Conservation (phyloP, 2,113 vertebrate genomes). For the Apteryx mantelli region DNA sequence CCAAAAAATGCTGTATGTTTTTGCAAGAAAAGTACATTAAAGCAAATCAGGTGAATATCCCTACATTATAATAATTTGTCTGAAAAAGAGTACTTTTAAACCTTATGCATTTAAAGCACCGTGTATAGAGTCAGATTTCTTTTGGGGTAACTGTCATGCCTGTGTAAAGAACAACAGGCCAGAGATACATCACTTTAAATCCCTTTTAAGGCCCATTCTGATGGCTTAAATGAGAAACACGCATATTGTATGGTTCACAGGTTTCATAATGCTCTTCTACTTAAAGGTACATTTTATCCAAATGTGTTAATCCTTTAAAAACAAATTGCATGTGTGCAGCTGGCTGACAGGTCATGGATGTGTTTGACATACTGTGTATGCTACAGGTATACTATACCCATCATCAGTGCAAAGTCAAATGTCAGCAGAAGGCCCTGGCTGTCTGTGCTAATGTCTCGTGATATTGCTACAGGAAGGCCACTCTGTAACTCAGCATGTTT, state of each 20-base stretch:
- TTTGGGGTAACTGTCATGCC: not conserved
- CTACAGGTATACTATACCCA: not conserved
- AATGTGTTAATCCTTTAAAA: not conserved
- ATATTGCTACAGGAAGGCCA: not conserved
- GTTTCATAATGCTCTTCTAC: not conserved
- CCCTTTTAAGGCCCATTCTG: not conserved
- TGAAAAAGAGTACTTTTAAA: not conserved
- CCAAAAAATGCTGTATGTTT: not conserved
- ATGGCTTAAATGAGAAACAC: not conserved
- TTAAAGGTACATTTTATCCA: not conserved
- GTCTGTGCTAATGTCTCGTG: not conserved
- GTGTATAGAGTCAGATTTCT: not conserved
- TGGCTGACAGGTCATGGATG: not conserved
- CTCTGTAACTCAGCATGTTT: not conserved
- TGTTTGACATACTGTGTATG: not conserved
- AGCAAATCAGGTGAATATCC: not conserved
- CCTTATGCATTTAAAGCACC: not conserved
- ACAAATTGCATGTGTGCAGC: not conserved
- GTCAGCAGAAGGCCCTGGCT: not conserved
- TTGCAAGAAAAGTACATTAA: not conserved
- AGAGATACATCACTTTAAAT: not conserved
- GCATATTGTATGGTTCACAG: fast-evolving
- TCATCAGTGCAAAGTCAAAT: not conserved
- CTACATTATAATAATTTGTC: not conserved
- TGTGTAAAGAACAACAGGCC: not conserved